A percentile compares a stretch with the other conserved stretches of the same genome.
Evolutionary conservation across 2,888 invertebrate species (phyloP).

Genomic region (Plagodis dolabraria): DNA sequence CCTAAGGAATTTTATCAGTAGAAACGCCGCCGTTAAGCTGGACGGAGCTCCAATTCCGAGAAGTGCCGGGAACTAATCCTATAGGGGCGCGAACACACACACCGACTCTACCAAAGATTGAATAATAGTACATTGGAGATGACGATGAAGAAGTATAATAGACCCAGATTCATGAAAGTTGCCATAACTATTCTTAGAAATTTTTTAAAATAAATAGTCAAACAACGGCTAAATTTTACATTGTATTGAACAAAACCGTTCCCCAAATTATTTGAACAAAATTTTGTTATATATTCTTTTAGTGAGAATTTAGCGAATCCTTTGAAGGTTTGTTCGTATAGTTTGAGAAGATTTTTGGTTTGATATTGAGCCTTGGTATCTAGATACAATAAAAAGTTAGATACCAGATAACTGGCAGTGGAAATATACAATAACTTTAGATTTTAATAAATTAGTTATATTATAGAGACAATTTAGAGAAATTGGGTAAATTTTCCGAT

Average conservation of each 20-base stretch:
- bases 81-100: constrained; percentile 39
- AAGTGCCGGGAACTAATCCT: constrained; percentile 47
- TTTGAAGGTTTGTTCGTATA: too few relatives aligned
- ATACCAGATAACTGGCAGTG: too few relatives aligned
- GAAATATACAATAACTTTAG: too few relatives aligned
- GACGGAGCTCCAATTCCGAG: constrained; percentile 44
- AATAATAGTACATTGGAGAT: constrained; percentile 5
- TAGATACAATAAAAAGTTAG: too few relatives aligned
- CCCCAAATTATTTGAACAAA: too few relatives aligned
- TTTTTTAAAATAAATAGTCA: constrained; percentile 17
- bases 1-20: constrained; percentile 31
- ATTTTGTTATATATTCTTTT: too few relatives aligned
- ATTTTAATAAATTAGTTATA: too few relatives aligned
- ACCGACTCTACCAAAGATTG: constrained; percentile 34
- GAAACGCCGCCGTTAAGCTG: constrained; percentile 17
- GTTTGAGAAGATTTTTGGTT: too few relatives aligned
- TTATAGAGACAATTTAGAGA: too few relatives aligned
- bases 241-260: not conserved
- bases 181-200: constrained; percentile 12
- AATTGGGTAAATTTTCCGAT: too few relatives aligned
- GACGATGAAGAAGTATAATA: not conserved
- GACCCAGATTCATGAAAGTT: not conserved
- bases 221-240: not conserved
- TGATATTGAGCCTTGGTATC: too few relatives aligned
- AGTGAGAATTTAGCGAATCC: too few relatives aligned